Conservation (phyloP, 2,888 invertebrate species). For the Rhabditoides inermis region DNA sequence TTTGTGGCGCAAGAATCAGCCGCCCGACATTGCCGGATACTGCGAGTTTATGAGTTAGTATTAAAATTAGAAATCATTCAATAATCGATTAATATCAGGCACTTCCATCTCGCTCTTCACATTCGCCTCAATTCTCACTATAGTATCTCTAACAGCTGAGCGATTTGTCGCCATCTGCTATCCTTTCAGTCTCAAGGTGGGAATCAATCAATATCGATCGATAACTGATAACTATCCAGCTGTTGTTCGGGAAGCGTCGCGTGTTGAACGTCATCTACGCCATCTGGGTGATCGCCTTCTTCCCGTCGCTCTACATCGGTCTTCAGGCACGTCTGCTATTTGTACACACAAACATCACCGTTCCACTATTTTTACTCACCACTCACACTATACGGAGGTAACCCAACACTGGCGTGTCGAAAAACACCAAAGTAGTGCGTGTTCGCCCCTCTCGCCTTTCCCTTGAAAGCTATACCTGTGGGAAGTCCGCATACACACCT, state of each 20-base stretch:
- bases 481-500: too few relatives aligned
- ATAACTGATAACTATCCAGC: slow-evolving; percentile 18
- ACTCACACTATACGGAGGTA: not conserved
- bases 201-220: slow-evolving; percentile 3
- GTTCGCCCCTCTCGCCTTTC: too few relatives aligned
- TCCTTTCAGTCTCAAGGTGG: slow-evolving; percentile 32
- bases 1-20: slow-evolving; percentile 35
- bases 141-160: slow-evolving; percentile 42
- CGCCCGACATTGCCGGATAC: slow-evolving; percentile 36
- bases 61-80: not conserved
- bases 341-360: not conserved
- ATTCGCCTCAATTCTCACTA: slow-evolving; percentile 48
- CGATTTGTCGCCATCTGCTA: slow-evolving; percentile 49
- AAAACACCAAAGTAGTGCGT: too few relatives aligned
- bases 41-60: slow-evolving; percentile 40
- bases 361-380: not conserved
- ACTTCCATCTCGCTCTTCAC: slow-evolving; percentile 48
- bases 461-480: too few relatives aligned
- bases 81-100: slow-evolving; percentile 17
- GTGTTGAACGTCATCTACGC: slow-evolving; percentile 32
- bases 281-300: slow-evolving; percentile 41
- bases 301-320: slow-evolving; percentile 47
- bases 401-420: not conserved
- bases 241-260: slow-evolving; percentile 16
- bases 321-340: slow-evolving; percentile 20